Evolutionary conservation across 2,797 vertebrate species (phyloP).

Genomic region (Argya squamiceps): DNA sequence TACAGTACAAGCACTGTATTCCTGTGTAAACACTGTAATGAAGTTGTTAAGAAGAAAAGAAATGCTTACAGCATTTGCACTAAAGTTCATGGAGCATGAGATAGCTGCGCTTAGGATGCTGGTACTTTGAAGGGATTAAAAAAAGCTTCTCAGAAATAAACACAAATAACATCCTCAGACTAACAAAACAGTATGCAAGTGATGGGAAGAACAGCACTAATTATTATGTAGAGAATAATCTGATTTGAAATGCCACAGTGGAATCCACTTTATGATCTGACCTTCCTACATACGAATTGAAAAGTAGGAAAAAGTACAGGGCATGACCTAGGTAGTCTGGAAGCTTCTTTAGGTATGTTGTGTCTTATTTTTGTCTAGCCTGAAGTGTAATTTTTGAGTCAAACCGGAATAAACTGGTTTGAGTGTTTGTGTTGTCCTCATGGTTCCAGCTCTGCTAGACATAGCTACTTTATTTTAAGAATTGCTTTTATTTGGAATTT

Average conservation of each 20-base stretch:
- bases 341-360: not conserved
- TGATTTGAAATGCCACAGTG: not conserved
- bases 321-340: not conserved
- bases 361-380: not conserved
- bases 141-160: constrained; percentile 8
- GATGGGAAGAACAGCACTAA: not conserved
- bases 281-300: not conserved
- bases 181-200: not conserved
- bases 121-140: not conserved
- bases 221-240: not conserved
- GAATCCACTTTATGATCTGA: not conserved
- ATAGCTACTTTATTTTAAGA: constrained; percentile 8
- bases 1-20: not conserved
- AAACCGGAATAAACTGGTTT: not conserved
- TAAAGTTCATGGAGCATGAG: constrained; percentile 30
- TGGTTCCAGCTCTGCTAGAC: not conserved
- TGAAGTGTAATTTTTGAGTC: not conserved
- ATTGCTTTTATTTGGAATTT: not conserved
- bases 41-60: constrained; percentile 28
- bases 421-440: not conserved
- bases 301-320: not conserved
- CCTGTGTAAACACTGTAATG: constrained; percentile 6
- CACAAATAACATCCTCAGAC: not conserved
- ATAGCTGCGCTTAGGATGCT: not conserved
- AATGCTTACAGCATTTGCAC: not conserved